Base-by-base conservation (phyloP, 2,113 vertebrate genomes). In the Cryptotis parvus region DNA sequence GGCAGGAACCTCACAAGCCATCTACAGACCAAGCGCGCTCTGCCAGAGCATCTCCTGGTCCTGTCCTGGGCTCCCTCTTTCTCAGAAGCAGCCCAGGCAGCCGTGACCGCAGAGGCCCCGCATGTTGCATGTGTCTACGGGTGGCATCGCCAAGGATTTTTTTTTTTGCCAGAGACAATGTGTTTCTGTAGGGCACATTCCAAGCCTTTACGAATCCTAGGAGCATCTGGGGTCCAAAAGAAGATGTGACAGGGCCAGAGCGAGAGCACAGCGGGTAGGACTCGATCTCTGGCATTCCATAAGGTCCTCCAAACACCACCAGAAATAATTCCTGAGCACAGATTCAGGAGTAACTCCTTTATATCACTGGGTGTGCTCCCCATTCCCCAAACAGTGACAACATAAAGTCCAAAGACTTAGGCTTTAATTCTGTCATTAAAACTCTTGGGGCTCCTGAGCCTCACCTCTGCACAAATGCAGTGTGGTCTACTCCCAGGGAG, bases 171-270 rank as follows among this genome's bases (percentile, higher is more conserved):
- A n/a, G n/a, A n/a, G n/a, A 63, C 3, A 4, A 15, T 24, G 5
- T 37, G 15, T 74, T 52, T 70, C 69, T 76, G 77, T 37, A 43
- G 10, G 24, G 33, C 72, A 75, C 65, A 82, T 5, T n/a, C 27
- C 63, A 61, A 43, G n/a, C 70, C 41, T n/a, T 73, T 63, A n/a
- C 63, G 73, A 82, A 70, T 63, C 73, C 55, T 20, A 77, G 37
- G 10, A 31, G 24, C 26, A 86, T 58, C 66, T 84, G 24, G 77
- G 69, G 88, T 74, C 69, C 55, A 84, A 78, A 65, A 89, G 39
- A 66, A 33, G 37, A 31, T 27, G 29, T 27, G 39, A 45, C 55
- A n/a, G 2, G 37, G 33, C 55, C 22, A 7, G 55, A 58, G 20
- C 18, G 55, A 58, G 3, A 20, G 55, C 16, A 24, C 22, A 22